Conservation (phyloP, 1,140 invertebrate species). For the Pseudomyrmex dendroicus region DNA sequence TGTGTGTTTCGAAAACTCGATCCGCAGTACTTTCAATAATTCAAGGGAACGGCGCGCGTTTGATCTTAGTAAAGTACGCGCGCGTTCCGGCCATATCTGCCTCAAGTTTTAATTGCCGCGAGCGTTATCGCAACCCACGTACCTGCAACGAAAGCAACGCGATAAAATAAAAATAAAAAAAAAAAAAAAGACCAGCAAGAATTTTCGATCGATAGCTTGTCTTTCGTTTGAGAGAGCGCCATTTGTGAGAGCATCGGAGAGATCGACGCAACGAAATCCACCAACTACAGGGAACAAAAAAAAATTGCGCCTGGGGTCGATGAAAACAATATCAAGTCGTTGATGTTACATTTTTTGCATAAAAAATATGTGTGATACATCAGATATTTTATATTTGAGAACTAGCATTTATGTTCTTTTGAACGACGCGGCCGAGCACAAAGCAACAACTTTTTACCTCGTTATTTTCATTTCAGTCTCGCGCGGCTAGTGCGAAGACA, state of each 20-base stretch:
- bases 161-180: not conserved
- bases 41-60: not conserved
- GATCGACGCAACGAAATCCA: not conserved
- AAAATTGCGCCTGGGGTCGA: not conserved
- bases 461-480: slow-evolving; percentile 20
- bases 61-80: not conserved
- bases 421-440: not conserved
- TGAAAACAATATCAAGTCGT: not conserved
- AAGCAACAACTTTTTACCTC: slow-evolving; percentile 32
- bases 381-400: slow-evolving; percentile 1
- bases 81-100: not conserved
- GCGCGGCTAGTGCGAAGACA: slow-evolving; percentile 10
- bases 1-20: slow-evolving; percentile 1
- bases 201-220: slow-evolving; percentile 13
- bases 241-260: too few species aligned
- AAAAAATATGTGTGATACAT: not conserved
- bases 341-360: slow-evolving; percentile 2
- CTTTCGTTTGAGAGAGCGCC: too few species aligned
- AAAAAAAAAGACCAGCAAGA: not conserved
- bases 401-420: slow-evolving; percentile 35
- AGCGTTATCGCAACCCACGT: slow-evolving; percentile 16
- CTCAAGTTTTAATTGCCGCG: slow-evolving; percentile 32
- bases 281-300: not conserved
- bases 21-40: not conserved
- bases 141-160: slow-evolving; percentile 3